Percentiles rank a stretch among this genome's conserved stretches.
Evolutionary conservation across 2,113 vertebrate species (phyloP).

Genomic region (Phyllostomus hastatus): DNA sequence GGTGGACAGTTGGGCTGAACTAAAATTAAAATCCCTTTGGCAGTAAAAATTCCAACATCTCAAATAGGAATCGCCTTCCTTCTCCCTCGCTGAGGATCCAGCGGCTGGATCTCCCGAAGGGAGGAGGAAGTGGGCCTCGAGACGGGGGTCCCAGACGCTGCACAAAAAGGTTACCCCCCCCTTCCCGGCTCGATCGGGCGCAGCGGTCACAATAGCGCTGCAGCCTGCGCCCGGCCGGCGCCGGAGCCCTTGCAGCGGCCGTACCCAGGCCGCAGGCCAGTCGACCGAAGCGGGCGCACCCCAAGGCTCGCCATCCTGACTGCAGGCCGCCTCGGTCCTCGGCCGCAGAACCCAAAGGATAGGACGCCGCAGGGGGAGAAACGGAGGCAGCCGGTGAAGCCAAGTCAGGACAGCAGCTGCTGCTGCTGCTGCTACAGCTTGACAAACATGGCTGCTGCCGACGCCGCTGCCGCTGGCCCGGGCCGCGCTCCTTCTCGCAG

Average conservation of each 20-base stretch:
- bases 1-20: slow-evolving; percentile 53
- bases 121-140: neutral
- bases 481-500: slow-evolving; percentile 65
- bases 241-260: slow-evolving; percentile 39
- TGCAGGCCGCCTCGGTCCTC: neutral
- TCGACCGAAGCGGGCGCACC: neutral
- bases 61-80: neutral
- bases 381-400: slow-evolving; percentile 34
- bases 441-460: slow-evolving; percentile 79
- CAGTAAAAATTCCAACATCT: slow-evolving; percentile 50
- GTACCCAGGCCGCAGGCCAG: slow-evolving; percentile 13
- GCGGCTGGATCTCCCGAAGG: neutral
- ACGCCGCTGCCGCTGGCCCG: slow-evolving; percentile 66
- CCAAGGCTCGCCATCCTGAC: slow-evolving; percentile 39
- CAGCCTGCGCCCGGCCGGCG: slow-evolving; percentile 58
- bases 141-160: slow-evolving; percentile 30
- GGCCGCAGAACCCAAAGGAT: neutral
- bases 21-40: slow-evolving; percentile 59
- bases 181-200: slow-evolving; percentile 42
- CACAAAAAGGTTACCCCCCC: slow-evolving; percentile 62
- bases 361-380: neutral
- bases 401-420: slow-evolving; percentile 38
- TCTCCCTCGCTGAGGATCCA: slow-evolving; percentile 13
- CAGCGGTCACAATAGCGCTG: slow-evolving; percentile 76
- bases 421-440: slow-evolving; percentile 56